Evolutionary conservation across 1,140 invertebrate genomes (phyloP).

Genomic region (Samia ricini): DNA sequence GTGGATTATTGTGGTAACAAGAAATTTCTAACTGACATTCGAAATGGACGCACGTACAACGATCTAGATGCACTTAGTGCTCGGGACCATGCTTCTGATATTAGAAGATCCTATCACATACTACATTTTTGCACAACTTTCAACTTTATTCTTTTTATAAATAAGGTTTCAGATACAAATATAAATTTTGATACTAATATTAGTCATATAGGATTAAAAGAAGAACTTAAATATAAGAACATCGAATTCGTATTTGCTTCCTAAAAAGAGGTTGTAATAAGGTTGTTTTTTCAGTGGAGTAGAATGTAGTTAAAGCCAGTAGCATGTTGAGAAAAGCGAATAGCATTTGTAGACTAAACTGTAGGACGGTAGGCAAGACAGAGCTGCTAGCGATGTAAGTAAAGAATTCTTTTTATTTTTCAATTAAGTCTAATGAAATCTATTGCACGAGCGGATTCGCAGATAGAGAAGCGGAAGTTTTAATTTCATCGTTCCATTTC

Average conservation of each 20-base stretch:
- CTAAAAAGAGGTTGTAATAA: background rate
- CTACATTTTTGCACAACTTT: background rate
- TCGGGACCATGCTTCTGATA: constrained; percentile 22
- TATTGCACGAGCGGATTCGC: constrained; percentile 13
- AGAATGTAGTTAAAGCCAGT: constrained; percentile 7
- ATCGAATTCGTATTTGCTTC: background rate
- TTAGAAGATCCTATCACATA: constrained; percentile 25
- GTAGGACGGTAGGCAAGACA: constrained; percentile 37
- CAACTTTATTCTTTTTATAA: background rate
- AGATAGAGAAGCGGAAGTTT: constrained; percentile 3
- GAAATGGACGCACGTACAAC: constrained; percentile 51
- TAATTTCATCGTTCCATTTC: background rate
- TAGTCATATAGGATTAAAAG: background rate
- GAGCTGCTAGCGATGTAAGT: constrained; percentile 40
- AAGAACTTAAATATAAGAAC: background rate
- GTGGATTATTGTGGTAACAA: constrained; percentile 61
- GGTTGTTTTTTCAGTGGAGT: background rate
- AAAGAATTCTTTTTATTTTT: constrained; percentile 50
- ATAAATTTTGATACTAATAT: background rate
- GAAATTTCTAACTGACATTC: constrained; percentile 61
- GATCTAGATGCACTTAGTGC: constrained; percentile 55
- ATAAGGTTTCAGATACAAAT: background rate
- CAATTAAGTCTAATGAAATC: constrained; percentile 50
- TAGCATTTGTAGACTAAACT: constrained; percentile 47
- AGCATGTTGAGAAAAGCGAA: constrained; percentile 13